Percentiles rank a stretch among this genome's conserved stretches.
Evolutionary conservation across 1,140 invertebrate genomes (phyloP).

Genomic region (Phocides pigmalion): DNA sequence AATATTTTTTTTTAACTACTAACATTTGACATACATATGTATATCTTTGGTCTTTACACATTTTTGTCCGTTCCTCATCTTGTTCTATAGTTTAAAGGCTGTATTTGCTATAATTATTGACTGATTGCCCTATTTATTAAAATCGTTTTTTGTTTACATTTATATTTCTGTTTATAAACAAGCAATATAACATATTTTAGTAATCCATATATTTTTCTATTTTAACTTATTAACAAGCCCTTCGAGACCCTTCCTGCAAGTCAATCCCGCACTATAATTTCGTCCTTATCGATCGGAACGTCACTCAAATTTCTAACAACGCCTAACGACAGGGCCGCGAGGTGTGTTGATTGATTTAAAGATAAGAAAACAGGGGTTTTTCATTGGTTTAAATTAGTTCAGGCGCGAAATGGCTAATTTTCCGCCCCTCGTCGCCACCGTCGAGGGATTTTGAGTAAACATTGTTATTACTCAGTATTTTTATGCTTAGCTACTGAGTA

Average conservation of each 20-base stretch:
- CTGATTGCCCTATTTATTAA: too few species aligned
- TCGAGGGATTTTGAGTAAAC: slow-evolving; percentile 5
- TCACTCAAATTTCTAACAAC: slow-evolving; percentile 1
- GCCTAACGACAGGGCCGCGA: not conserved
- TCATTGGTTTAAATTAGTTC: slow-evolving; percentile 15
- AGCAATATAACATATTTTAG: too few species aligned
- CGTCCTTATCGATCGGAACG: not conserved
- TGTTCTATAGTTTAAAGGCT: too few species aligned
- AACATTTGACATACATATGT: too few species aligned
- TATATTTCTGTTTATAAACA: too few species aligned
- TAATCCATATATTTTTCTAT: not conserved
- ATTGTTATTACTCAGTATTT: not conserved
- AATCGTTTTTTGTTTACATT: too few species aligned
- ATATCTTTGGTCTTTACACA: too few species aligned
- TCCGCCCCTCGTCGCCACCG: not conserved
- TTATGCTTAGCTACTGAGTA: too few species aligned
- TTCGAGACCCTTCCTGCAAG: not conserved
- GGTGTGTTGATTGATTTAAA: slow-evolving; percentile 7
- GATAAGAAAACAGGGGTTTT: slow-evolving; percentile 2
- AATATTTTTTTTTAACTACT: too few species aligned
- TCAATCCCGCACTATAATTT: not conserved
- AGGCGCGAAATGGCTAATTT: slow-evolving; percentile 13
- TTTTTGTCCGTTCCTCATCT: too few species aligned
- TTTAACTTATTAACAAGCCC: not conserved
- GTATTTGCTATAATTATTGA: too few species aligned